Conservation (phyloP, 2,888 invertebrate species). For the Diabrotica balteata region DNA sequence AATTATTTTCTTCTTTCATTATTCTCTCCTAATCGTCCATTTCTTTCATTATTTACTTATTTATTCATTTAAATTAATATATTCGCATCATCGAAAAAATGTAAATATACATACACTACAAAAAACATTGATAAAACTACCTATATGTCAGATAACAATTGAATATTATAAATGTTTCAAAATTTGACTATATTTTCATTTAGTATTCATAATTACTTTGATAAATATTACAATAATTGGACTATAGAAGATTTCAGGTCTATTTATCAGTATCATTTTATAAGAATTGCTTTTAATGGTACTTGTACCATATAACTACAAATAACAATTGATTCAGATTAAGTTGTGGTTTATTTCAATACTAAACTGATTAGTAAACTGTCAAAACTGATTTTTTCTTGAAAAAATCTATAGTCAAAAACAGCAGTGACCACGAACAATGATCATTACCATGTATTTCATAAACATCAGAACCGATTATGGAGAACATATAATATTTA, state of each 20-base stretch:
- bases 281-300: background rate
- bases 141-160: constrained; percentile 59
- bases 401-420: no score
- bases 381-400: no score
- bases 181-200: constrained; percentile 53
- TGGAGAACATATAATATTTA: no score
- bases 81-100: constrained; percentile 29
- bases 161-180: constrained; percentile 56
- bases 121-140: constrained; percentile 61
- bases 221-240: constrained; percentile 34
- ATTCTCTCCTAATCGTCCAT: constrained; percentile 45
- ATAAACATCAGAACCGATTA: no score
- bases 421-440: no score
- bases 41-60: constrained; percentile 37
- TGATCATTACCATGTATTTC: no score
- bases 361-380: no score
- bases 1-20: constrained; percentile 39
- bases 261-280: background rate
- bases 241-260: constrained; percentile 1
- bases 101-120: constrained; percentile 59
- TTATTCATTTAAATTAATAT: constrained; percentile 34
- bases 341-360: no score
- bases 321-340: no score
- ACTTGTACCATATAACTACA: no score
- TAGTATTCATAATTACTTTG: constrained; percentile 39